phyloP scores from a whole-genome alignment of 2,797 vertebrate species.

The Oreochromis grahami region DNA sequence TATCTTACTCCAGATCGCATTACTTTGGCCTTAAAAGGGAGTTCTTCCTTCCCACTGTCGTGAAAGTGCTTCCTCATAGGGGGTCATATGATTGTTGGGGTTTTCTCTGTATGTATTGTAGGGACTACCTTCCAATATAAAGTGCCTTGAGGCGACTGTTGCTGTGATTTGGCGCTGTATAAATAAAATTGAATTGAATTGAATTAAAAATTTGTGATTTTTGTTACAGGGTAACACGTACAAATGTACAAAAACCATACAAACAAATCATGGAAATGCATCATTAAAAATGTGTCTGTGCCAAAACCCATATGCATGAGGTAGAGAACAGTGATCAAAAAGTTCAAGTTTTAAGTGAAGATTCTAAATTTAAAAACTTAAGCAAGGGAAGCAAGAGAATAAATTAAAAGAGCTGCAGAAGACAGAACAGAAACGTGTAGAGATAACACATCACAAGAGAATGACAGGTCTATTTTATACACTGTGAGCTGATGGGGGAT shows the following conservation, averaged over 20 bases:
- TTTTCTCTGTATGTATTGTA: neutral
- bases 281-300: neutral
- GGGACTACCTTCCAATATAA: neutral
- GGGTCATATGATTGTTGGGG: rapidly evolving
- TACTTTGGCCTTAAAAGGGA: rapidly evolving
- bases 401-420: neutral
- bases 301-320: neutral
- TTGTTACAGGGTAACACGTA: rapidly evolving
- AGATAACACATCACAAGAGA: rapidly evolving
- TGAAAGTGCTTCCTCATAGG: rapidly evolving
- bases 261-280: neutral
- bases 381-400: neutral
- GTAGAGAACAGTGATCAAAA: neutral
- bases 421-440: rapidly evolving
- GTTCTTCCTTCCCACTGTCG: rapidly evolving
- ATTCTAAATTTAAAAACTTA: rapidly evolving
- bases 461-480: neutral
- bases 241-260: rapidly evolving
- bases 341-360: neutral
- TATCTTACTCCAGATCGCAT: neutral
- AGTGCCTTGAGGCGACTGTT: too few species aligned
- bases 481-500: rapidly evolving
- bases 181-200: neutral
- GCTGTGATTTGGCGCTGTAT: too few species aligned
- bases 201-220: neutral